These are phyloP conservation scores for Andricus curvator DNA, from an alignment of 2,888 invertebrate genomes.

Conservation along the genomic window DNA sequence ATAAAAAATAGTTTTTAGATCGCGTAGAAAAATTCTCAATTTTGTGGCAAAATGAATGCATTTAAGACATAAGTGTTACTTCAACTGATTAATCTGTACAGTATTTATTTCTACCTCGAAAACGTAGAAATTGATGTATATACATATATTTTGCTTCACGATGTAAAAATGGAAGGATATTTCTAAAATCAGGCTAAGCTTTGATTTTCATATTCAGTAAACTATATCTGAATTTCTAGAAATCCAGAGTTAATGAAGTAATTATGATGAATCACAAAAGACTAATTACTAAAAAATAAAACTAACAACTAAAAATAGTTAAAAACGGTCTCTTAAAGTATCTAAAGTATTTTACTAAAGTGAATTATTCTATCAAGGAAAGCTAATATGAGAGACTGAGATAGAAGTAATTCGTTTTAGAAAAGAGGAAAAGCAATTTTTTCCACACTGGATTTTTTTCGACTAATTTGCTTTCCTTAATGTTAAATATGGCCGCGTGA, in stretches of 20 bases:
- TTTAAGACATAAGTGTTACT: not conserved
- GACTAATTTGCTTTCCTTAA: conserved; percentile 24
- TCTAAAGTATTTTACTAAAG: not conserved
- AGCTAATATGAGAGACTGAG: not conserved
- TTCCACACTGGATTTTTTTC: conserved; percentile 24
- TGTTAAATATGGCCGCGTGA: conserved; percentile 28
- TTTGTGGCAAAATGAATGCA: conserved; percentile 7
- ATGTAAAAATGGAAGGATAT: conserved; percentile 34
- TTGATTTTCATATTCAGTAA: conserved; percentile 34
- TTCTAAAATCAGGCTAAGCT: conserved; percentile 39
- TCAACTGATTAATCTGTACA: conserved; percentile 32
- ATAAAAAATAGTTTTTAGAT: not conserved
- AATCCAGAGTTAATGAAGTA: not conserved
- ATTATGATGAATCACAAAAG: conserved; percentile 34
- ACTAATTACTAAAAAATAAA: not conserved
- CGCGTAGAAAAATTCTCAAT: not conserved
- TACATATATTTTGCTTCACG: conserved; percentile 38
- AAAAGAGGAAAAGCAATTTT: conserved; percentile 12
- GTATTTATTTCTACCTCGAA: conserved; percentile 30
- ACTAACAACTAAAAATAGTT: not conserved
- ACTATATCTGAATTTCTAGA: conserved; percentile 25
- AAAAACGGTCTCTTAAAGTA: not conserved
- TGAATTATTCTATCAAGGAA: not conserved
- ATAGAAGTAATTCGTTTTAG: not conserved
- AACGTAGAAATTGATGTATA: conserved; percentile 48